phyloP scores from a whole-genome alignment of 2,113 vertebrate genomes.

The Hippopotamus amphibius region DNA sequence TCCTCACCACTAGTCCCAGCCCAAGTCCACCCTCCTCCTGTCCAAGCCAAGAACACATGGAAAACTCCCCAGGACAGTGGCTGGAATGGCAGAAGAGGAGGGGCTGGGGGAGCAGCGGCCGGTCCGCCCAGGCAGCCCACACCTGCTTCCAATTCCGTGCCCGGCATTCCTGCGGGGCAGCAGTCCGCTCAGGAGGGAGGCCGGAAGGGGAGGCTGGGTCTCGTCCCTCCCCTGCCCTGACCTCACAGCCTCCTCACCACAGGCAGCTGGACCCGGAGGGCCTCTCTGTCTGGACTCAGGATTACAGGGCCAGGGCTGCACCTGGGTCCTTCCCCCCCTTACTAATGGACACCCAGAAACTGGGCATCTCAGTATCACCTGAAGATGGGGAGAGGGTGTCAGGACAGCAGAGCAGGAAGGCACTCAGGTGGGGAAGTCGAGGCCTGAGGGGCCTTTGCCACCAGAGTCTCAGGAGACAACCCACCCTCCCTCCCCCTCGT shows the following conservation, averaged over 20 bases:
- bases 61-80: slow-evolving; percentile 62
- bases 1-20: neutral
- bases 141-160: slow-evolving; percentile 77
- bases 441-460: neutral
- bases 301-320: neutral
- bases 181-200: neutral
- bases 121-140: slow-evolving; percentile 34
- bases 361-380: neutral
- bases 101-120: neutral
- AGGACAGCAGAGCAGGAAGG: neutral
- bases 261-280: neutral
- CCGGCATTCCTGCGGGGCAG: slow-evolving; percentile 48
- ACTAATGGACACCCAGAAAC: neutral
- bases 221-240: neutral
- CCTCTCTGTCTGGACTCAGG: neutral
- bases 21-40: neutral
- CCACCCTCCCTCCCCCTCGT: neutral
- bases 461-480: neutral
- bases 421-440: fast-evolving
- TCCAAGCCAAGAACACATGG: slow-evolving; percentile 61
- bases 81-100: slow-evolving; percentile 21
- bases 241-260: neutral
- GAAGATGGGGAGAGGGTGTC: neutral
- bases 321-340: neutral
- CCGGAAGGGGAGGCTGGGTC: neutral